phyloP scores from a whole-genome alignment of 1,140 invertebrate genomes.

The Listronotus oregonensis region DNA sequence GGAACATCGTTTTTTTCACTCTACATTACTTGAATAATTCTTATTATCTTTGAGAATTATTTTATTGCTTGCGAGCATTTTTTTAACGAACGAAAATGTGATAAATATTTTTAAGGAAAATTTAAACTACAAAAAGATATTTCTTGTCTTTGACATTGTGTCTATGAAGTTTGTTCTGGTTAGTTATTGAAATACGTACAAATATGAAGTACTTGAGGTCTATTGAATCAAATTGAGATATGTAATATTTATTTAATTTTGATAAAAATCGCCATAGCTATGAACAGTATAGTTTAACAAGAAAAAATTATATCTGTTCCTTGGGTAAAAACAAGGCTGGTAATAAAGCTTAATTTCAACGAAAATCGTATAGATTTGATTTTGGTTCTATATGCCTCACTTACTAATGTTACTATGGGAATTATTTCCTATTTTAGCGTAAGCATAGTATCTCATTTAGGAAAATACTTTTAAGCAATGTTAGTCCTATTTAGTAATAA shows the following conservation, averaged over 20 bases:
- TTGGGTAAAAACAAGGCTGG: no score
- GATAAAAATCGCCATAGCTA: no score
- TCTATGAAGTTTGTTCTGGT: conserved; percentile 22
- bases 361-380: no score
- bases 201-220: neutral
- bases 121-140: conserved; percentile 1
- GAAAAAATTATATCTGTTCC: no score
- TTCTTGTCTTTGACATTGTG: conserved; percentile 18
- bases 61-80: conserved; percentile 10
- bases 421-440: conserved; percentile 6
- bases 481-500: conserved; percentile 23
- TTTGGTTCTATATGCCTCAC: no score
- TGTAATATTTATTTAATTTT: no score
- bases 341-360: no score
- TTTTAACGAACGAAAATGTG: conserved; percentile 32
- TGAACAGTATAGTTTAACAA: no score
- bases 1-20: neutral
- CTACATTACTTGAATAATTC: no score
- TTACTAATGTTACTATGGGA: conserved; percentile 16
- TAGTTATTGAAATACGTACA: conserved; percentile 23
- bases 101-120: conserved; percentile 31
- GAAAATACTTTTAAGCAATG: conserved; percentile 18
- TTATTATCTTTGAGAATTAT: neutral
- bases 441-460: conserved; percentile 16
- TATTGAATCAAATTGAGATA: no score